Conservation (phyloP, 1,140 invertebrate species). For the Zaprionus tsacasi region DNA sequence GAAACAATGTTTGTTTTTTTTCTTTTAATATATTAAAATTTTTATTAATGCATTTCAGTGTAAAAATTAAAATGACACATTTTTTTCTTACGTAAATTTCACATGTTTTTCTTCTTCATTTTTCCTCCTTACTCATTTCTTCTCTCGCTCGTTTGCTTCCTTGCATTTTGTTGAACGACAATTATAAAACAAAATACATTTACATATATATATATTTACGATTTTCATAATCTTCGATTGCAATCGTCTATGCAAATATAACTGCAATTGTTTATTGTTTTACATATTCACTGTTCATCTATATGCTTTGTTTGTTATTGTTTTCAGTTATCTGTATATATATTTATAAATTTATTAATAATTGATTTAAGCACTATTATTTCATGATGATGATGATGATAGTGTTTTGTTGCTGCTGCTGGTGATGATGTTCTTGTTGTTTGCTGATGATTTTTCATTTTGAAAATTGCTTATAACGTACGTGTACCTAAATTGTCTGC, state of each 20-base stretch:
- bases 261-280: conserved; percentile 70
- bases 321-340: conserved; percentile 44
- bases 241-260: conserved; percentile 63
- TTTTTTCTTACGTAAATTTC: conserved; percentile 74
- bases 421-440: conserved; percentile 15
- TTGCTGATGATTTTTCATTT: conserved; percentile 8
- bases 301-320: conserved; percentile 56
- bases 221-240: conserved; percentile 42
- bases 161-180: conserved; percentile 62
- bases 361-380: conserved; percentile 67
- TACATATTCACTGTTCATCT: conserved; percentile 65
- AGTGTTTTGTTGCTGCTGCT: conserved; percentile 18
- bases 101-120: conserved; percentile 55
- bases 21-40: conserved; percentile 73
- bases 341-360: conserved; percentile 62
- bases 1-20: conserved; percentile 14
- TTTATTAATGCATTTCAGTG: conserved; percentile 77
- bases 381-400: conserved; percentile 29
- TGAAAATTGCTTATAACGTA: conserved; percentile 31
- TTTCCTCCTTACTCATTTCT: conserved; percentile 28
- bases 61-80: conserved; percentile 78
- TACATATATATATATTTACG: conserved; percentile 39
- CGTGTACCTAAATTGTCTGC: conserved; percentile 22
- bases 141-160: conserved; percentile 34
- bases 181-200: conserved; percentile 67